Base-by-base conservation (phyloP, 2,888 invertebrate genomes). In the Eueremaeus valkanovi region DNA sequence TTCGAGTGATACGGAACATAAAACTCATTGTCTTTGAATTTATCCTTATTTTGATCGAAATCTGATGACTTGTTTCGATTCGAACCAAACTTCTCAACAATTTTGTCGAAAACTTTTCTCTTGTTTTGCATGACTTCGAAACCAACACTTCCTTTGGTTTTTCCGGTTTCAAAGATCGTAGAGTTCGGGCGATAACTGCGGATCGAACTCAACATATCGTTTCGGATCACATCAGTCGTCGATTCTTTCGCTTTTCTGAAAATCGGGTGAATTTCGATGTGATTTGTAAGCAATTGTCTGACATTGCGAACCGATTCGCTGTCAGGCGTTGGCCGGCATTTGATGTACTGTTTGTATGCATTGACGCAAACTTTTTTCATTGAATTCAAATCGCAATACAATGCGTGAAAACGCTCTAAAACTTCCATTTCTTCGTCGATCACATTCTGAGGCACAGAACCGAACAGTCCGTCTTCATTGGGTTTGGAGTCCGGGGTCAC, bases 101-200 rank as follows among this genome's bases (percentile, higher is more conserved):
- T 81, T n/a, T 79, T 79, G 51, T 81, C 81, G 85, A 95, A 88
- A 82, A 89, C 86, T 78, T 88, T 86, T 72, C 97, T 88, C 84
- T 95, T 95, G 16, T 88, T 87, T 83, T 93, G 92, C 96, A 98
- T 98, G 0, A 92, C 89, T 76, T 88, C 84, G 73, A 83, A 82
- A 79, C 90, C 91, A 82, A 89, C 89, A 0, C 92, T 90, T 82
- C 93, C 89, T 80, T 89, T 87, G 82, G 90, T 92, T 0, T 90
- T 88, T 63, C 92, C 91, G 72, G 97, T 87, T 85, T 98, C 98
- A 84, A 98, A 92, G 81, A 98, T 91, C 0, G 96, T 98, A 93
- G 89, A 90, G 82, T 87, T 88, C 5, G 92, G 90, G 80, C 89
- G 87, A 81, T 92, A 93, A 77, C 86, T 88, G 83, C 90, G 90